phyloP scores from a whole-genome alignment of 2,113 vertebrate genomes.

The Raja brachyura region DNA sequence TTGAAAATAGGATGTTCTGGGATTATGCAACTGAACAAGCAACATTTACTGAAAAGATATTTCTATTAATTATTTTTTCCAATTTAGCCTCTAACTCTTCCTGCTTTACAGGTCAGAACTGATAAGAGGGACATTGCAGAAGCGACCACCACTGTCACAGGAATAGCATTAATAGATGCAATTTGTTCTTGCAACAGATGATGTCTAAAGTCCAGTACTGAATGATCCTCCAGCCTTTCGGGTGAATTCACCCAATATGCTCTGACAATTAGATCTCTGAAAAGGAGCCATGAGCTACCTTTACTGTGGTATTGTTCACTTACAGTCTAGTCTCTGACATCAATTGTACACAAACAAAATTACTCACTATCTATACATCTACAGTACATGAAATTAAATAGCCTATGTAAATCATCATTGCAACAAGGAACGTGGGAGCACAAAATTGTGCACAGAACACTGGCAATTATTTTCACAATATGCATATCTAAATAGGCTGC shows the following conservation, averaged over 20 bases:
- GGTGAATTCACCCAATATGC: no score
- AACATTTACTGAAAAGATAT: background rate
- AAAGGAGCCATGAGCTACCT: background rate
- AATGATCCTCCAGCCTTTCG: no score
- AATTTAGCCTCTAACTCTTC: no score
- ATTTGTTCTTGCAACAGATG: background rate
- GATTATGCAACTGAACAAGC: background rate
- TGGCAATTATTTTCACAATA: conserved; percentile 4
- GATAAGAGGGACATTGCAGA: background rate
- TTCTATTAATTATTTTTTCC: background rate
- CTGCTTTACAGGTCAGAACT: background rate
- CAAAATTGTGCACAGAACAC: background rate
- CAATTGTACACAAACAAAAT: background rate
- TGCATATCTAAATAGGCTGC: background rate
- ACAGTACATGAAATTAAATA: background rate
- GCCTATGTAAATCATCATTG: background rate
- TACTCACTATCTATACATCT: background rate
- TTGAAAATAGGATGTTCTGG: background rate
- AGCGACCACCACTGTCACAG: background rate
- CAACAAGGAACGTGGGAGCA: background rate
- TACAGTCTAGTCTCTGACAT: background rate
- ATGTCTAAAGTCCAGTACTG: background rate
- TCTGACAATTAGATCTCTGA: background rate
- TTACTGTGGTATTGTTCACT: background rate
- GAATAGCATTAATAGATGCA: background rate